Percentiles rank a stretch among this genome's conserved stretches.
Conservation (phyloP, 2,797 vertebrate genomes). For the Acanthornis magna region DNA sequence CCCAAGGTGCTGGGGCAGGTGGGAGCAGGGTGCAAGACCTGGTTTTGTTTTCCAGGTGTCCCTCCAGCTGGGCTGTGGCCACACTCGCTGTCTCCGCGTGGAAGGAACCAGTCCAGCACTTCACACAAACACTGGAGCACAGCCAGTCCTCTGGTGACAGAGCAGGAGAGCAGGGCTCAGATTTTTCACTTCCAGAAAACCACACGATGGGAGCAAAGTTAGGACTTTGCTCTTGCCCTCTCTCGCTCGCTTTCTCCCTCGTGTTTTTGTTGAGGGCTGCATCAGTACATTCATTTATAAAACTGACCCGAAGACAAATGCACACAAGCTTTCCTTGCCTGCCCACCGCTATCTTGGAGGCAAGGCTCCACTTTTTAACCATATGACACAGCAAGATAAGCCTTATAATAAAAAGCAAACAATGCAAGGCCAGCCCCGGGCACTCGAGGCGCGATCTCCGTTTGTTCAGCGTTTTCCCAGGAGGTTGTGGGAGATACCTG, state of each 20-base stretch:
- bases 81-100: background rate
- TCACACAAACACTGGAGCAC: background rate
- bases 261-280: background rate
- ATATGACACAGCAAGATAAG: conserved; percentile 69
- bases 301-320: conserved; percentile 47
- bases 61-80: background rate
- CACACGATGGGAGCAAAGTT: background rate
- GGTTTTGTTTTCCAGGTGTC: background rate
- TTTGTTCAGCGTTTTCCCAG: conserved; percentile 55
- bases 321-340: conserved; percentile 15
- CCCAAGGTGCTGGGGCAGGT: background rate
- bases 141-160: background rate
- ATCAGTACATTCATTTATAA: conserved; percentile 31
- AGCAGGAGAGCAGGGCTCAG: background rate
- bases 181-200: background rate
- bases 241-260: background rate
- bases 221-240: background rate
- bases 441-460: background rate
- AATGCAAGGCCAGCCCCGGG: conserved; percentile 31
- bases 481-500: conserved; percentile 25
- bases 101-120: background rate
- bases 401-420: conserved; percentile 54
- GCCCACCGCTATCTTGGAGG: conserved; percentile 37
- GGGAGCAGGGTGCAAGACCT: background rate
- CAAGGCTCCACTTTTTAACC: conserved; percentile 53